Base-by-base conservation (phyloP, 2,888 invertebrate species). In the Pristionchus entomophagus region DNA sequence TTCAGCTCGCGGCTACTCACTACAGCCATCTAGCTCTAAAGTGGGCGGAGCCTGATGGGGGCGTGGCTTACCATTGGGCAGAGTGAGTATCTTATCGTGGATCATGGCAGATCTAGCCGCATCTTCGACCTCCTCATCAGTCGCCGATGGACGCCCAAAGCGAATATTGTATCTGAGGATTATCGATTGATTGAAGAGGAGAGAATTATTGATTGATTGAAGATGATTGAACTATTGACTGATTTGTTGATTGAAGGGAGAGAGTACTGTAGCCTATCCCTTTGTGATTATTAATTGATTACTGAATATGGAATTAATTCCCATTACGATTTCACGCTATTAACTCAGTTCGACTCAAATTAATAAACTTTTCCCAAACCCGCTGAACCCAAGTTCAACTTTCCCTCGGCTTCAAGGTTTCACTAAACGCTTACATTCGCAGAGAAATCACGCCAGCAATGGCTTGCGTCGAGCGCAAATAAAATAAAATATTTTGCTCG, bases 21-120 rank as follows among this genome's bases (percentile, higher is more conserved):
- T n/a, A n/a, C n/a, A n/a, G n/a, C n/a, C n/a, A n/a, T n/a, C n/a
- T n/a, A n/a, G 35, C 41, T 22, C 53, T 85, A 77, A 56, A 56
- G 53, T 19, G 53, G 53, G 53, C 53, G 59, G 59, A 26, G 29
- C 59, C n/a, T 56, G n/a, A 53, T 53, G 45, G 14, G 45, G 45
- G 45, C 45, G 45, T 26, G 6, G 5, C 65, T 38, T 49, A 89
- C 94, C 96, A 88, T 97, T 96, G 0, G 98, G 97, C 94, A 99
- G 98, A n/a, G 96, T 95, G 0, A 97, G 94, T 87, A 99, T 98
- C 93, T 96, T 96, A 59, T 97, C 96, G 93, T 99, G 98, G 90
- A 99, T 98, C 92, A 98, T 98, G 0, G 98, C 98, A 89, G 96
- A 96, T 92, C 96, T 96, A 0, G 98, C 97, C 17, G 98, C 97